Base-by-base conservation (phyloP, 2,797 vertebrate species). In the Clarias platycephalus region DNA sequence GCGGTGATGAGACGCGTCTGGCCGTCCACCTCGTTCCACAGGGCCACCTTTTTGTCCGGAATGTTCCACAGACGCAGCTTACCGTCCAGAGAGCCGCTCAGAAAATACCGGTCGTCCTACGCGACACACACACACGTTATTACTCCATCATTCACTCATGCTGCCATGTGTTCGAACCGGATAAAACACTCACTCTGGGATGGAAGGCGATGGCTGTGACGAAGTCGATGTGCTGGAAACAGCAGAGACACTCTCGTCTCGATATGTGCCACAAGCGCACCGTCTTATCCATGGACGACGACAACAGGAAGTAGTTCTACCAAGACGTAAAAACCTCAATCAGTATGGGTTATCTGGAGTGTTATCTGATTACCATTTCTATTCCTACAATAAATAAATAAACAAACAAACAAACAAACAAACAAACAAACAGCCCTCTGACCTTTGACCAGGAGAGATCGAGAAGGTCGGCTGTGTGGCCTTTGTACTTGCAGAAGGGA, bases 261-360 rank as follows among this genome's bases (percentile, higher is more conserved):
- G 98, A 99, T 94, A 99, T 99, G 92, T 99, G 98, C 98, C 98
- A 99, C 70, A 99, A 90, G 74, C 98, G 90, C 85, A 99, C 98
- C 0, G 98, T 99, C 94, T 99, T 99, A 91, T 99, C 98, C 98
- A 99, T 99, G 20, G 98, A 99, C 13, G 98, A 99, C n/a, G 98
- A 99, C 86, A 99, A 96, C 84, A 99, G 93, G 92, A 99, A 99
- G 90, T 99, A 99, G 93, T 99, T 99, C 98, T 99, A 90, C 77
- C 84, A 2, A 28, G 28, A 49, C 77, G 67, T 67, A 7, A 83
- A 60, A 20, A 34, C 2, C 31, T 20, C 40, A 49, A 18, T 26
- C n/a, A 1, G 44, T 26, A 68, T 9, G 24, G 10, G 24, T 13
- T 68, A 70, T 67, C 64, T 18, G 28, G 28, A 34, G 26, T 28